These are phyloP conservation scores for Channa argus DNA, from an alignment of 2,113 vertebrate genomes.

Conservation along the genomic window DNA sequence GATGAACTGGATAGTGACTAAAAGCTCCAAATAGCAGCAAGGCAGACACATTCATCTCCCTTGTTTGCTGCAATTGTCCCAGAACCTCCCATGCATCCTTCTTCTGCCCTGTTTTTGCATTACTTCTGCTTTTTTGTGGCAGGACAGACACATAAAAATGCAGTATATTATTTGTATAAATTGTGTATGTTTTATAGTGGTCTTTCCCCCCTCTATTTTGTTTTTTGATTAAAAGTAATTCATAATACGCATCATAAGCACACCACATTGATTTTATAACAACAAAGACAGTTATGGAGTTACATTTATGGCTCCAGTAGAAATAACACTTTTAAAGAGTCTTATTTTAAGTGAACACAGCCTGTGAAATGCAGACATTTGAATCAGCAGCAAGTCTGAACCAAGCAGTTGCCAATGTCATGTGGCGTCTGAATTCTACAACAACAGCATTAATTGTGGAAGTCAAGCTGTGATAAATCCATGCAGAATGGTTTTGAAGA, in stretches of 20 bases:
- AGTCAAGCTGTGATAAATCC: constrained; percentile 61
- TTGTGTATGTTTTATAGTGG: no score
- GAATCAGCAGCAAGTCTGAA: constrained; percentile 14
- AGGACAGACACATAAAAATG: no score
- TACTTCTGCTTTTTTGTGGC: neutral
- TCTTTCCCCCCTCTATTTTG: no score
- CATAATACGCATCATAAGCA: no score
- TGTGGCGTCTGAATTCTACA: constrained; percentile 21
- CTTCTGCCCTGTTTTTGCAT: neutral
- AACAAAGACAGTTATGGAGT: constrained; percentile 6
- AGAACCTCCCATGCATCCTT: constrained; percentile 23
- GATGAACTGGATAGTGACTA: constrained; percentile 77
- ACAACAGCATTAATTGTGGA: constrained; percentile 40
- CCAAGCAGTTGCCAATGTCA: constrained; percentile 35
- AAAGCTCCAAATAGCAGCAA: constrained; percentile 73
- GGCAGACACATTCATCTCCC: constrained; percentile 57
- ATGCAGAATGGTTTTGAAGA: constrained; percentile 48
- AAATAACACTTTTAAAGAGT: neutral
- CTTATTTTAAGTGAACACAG: neutral
- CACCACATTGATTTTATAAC: neutral
- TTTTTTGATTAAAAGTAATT: no score
- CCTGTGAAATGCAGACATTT: constrained; percentile 37
- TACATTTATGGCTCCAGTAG: neutral
- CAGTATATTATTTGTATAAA: no score
- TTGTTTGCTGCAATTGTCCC: constrained; percentile 27